Conservation (phyloP, 2,113 vertebrate species). For the Opisthocomus hoazin region DNA sequence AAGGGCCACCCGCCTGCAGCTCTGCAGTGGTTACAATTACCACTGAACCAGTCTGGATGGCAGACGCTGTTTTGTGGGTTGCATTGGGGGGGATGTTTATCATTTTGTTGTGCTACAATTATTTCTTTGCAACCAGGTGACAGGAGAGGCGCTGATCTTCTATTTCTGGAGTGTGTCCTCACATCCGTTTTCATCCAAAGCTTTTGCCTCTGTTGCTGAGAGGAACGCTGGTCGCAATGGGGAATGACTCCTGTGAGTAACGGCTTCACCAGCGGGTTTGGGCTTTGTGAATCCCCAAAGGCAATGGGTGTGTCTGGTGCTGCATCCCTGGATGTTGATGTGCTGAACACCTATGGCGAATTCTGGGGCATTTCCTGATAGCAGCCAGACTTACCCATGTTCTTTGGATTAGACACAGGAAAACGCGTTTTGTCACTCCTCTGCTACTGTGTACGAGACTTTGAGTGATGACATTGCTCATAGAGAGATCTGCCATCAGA, state of each 20-base stretch:
- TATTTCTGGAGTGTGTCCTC: not conserved
- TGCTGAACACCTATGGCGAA: not conserved
- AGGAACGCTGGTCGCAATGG: not conserved
- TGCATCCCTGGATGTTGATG: not conserved
- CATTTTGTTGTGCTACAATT: not conserved
- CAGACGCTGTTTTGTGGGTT: too few species aligned
- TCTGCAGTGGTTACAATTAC: not conserved
- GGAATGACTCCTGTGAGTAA: not conserved
- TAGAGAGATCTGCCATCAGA: not conserved
- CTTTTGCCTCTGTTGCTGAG: not conserved
- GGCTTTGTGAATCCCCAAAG: not conserved
- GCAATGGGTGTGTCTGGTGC: not conserved
- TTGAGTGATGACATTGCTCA: not conserved
- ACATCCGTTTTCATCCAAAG: not conserved
- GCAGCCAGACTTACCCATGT: too few species aligned
- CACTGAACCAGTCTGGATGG: not conserved
- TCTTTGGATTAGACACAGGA: too few species aligned
- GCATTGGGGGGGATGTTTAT: too few species aligned
- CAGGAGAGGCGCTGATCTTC: not conserved
- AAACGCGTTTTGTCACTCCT: not conserved
- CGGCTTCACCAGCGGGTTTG: not conserved
- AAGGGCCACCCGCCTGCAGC: not conserved
- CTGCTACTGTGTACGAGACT: not conserved
- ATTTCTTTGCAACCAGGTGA: not conserved
- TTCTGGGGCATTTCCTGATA: not conserved